phyloP scores from a whole-genome alignment of 2,113 vertebrate species.

The Muntiacus muntjak region DNA sequence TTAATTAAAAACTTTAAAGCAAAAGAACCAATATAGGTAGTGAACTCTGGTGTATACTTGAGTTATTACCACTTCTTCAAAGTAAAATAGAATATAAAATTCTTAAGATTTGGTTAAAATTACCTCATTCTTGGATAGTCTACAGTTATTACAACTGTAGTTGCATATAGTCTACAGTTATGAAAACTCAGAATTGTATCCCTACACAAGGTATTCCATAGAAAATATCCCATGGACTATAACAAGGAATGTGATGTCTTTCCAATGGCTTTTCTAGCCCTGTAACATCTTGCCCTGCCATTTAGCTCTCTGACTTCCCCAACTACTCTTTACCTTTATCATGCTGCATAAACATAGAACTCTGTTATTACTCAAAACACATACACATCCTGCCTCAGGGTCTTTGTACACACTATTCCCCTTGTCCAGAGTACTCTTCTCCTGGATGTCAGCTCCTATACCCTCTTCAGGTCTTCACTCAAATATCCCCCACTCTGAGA shows the following conservation, averaged over 20 bases:
- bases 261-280: neutral
- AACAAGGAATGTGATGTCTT: neutral
- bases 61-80: neutral
- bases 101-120: slow-evolving; percentile 13
- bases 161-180: neutral
- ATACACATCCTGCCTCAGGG: neutral
- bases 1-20: slow-evolving; percentile 8
- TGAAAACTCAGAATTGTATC: neutral
- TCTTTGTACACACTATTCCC: neutral
- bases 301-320: neutral
- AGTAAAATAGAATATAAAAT: slow-evolving; percentile 28
- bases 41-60: neutral
- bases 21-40: slow-evolving; percentile 14
- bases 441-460: neutral
- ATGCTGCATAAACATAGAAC: neutral
- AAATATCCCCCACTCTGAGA: neutral
- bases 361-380: neutral
- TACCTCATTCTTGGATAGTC: neutral
- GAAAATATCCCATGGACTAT: neutral
- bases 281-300: neutral
- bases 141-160: neutral
- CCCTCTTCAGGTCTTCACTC: neutral
- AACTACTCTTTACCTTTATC: neutral
- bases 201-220: neutral
- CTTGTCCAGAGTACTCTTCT: neutral